phyloP scores from a whole-genome alignment of 1,140 invertebrate genomes.

The Solenopsis invicta region DNA sequence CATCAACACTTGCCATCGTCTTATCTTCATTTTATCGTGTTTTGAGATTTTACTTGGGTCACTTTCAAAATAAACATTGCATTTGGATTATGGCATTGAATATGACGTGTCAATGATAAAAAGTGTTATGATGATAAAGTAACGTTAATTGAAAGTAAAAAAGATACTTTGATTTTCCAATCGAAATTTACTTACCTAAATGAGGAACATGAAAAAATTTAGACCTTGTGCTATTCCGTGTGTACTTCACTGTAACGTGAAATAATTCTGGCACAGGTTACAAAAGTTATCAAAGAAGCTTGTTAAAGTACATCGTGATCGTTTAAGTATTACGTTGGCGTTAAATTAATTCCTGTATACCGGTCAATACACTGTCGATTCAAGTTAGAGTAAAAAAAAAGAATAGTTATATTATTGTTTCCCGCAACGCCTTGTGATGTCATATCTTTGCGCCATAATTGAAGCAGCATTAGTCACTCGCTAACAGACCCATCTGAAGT shows the following conservation, averaged over 20 bases:
- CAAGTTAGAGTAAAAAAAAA: neutral
- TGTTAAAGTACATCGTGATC: neutral
- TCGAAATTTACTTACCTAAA: neutral
- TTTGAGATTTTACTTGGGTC: slow-evolving; percentile 33
- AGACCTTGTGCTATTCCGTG: neutral
- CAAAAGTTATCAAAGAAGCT: neutral
- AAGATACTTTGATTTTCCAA: neutral
- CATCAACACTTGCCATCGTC: neutral
- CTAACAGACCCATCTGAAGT: slow-evolving; percentile 82
- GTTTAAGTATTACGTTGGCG: slow-evolving; percentile 9
- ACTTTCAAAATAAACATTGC: neutral
- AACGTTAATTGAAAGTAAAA: slow-evolving; percentile 10
- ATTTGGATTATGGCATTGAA: slow-evolving; percentile 11
- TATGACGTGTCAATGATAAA: neutral
- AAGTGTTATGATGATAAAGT: neutral
- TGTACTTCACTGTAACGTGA: neutral
- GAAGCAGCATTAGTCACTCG: slow-evolving; percentile 49
- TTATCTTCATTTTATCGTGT: slow-evolving; percentile 1
- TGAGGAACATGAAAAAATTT: neutral
- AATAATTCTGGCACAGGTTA: neutral
- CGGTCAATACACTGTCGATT: slow-evolving; percentile 26
- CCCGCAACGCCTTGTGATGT: slow-evolving; percentile 20
- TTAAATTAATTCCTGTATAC: neutral
- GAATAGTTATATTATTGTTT: neutral
- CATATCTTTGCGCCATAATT: slow-evolving; percentile 50